Base-by-base conservation (phyloP, 2,797 vertebrate species). In the Limosa lapponica region DNA sequence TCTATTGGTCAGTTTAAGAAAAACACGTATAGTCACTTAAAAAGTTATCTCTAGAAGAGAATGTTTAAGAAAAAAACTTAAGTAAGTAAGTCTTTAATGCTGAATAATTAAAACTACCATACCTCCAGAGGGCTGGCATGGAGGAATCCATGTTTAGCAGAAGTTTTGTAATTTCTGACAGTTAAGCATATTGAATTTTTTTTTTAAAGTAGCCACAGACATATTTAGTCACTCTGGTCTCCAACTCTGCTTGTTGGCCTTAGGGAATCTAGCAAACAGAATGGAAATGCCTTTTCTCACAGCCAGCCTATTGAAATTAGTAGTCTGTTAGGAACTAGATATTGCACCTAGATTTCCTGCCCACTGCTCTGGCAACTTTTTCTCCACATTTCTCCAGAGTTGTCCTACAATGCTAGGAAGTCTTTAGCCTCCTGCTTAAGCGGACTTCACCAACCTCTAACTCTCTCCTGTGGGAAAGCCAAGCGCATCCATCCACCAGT, bases 401-500 rank as follows among this genome's bases (percentile, higher is more conserved):
- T 57, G 36, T 73, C 16, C 87, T 74, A 74, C n/a, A 82, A 41
- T 72, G 27, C 61, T 89, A 1, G 1, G 62, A 93, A 71, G 49
- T 74, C 54, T 58, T 91, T 62, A 93, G 34, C 25, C 27, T 83
- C 34, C 65, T 88, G n/a, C 57, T 87, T 75, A 41, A 70, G 11
- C 11, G 89, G 36, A 49, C 16, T 91, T 89, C n/a, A 77, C 49
- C 52, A 87, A 67, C 65, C 18, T 82, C 67, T 57, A 82, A 28
- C 14, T 71, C 19, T 46, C 24, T 75, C 10, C 17, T 1, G 2
- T 36, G 12, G 58, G 55, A 91, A 89, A 87, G 37, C 10, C 30
- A 64, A 62, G 13, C 39, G 3, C 43, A 71, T 57, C 16, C n/a
- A 44, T 58, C 39, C 10, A 64, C 0, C 0, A 1, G 32, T 3